Percentiles rank a stretch among this genome's conserved stretches.
phyloP scores from a whole-genome alignment of 2,797 vertebrate genomes.

The Sebastiscus albofasciatus region DNA sequence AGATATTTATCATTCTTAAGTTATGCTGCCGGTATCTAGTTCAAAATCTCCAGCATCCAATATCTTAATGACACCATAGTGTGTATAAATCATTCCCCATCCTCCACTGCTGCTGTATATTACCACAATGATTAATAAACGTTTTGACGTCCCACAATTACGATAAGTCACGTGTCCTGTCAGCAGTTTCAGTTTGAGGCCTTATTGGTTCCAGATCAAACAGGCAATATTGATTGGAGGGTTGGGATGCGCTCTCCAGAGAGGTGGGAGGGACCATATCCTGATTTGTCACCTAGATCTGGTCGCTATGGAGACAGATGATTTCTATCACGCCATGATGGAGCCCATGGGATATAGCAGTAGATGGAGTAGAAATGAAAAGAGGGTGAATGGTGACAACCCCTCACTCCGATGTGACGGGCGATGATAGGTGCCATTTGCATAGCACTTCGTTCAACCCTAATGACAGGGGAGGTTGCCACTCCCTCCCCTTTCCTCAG shows the following conservation, averaged over 20 bases:
- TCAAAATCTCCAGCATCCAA: background rate
- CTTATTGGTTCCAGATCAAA: slow-evolving; percentile 58
- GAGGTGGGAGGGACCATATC: slow-evolving; percentile 7
- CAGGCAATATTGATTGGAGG: slow-evolving; percentile 29
- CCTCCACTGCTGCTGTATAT: slow-evolving; percentile 1
- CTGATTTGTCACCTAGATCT: slow-evolving; percentile 58
- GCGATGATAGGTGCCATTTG: slow-evolving; percentile 52
- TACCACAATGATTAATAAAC: background rate
- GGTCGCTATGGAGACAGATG: slow-evolving; percentile 73
- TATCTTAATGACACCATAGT: background rate
- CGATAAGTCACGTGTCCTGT: slow-evolving; percentile 24
- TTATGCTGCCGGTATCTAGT: background rate
- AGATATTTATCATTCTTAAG: background rate
- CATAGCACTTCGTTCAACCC: slow-evolving; percentile 52
- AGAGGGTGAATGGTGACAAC: slow-evolving; percentile 50
- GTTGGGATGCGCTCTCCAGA: slow-evolving; percentile 29
- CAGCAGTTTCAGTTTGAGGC: slow-evolving; percentile 19
- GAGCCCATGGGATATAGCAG: slow-evolving; percentile 57
- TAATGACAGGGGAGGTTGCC: slow-evolving; percentile 45
- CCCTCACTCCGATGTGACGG: slow-evolving; percentile 68
- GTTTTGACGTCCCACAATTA: slow-evolving; percentile 26
- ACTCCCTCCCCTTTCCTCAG: slow-evolving; percentile 30
- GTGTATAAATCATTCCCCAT: slow-evolving; percentile 1
- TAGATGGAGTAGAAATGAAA: slow-evolving; percentile 50
- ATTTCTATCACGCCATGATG: slow-evolving; percentile 42